These are phyloP conservation scores for Cylloceria caligata DNA, from an alignment of 2,888 invertebrate genomes.

Conservation along the genomic window DNA sequence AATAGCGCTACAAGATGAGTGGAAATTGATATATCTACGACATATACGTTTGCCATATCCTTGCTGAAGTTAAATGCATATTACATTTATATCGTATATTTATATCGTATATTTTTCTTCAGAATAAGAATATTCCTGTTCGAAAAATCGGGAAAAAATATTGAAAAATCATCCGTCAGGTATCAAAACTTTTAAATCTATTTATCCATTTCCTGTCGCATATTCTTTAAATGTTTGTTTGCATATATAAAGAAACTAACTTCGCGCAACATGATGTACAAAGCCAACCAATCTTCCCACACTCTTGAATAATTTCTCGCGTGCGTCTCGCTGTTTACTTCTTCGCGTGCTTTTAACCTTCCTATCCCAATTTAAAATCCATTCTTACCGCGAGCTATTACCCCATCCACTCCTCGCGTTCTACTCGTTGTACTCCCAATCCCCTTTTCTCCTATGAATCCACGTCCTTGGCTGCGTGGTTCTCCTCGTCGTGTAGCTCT, in stretches of 20 bases:
- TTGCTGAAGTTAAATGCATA: background rate
- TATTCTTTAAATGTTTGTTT: conserved; percentile 45
- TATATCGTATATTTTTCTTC: no score
- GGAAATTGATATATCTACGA: background rate
- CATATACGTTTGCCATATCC: background rate
- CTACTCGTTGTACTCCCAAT: background rate
- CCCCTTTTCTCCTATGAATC: background rate
- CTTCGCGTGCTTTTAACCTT: conserved; percentile 41
- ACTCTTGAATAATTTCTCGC: conserved; percentile 8
- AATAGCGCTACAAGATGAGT: background rate
- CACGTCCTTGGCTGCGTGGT: background rate
- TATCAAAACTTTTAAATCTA: no score
- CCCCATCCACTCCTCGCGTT: conserved; percentile 13
- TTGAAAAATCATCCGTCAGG: no score
- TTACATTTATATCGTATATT: background rate
- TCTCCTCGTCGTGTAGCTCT: conserved; percentile 4
- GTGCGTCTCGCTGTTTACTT: conserved; percentile 39
- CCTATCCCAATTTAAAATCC: conserved; percentile 58
- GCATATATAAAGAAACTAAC: conserved; percentile 5
- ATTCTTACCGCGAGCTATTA: conserved; percentile 38
- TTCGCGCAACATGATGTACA: background rate
- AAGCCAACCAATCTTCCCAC: background rate
- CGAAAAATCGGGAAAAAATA: background rate
- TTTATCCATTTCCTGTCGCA: conserved; percentile 46
- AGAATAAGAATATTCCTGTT: no score